Base-by-base conservation (phyloP, 2,797 vertebrate species). In the Decapterus maruadsi region DNA sequence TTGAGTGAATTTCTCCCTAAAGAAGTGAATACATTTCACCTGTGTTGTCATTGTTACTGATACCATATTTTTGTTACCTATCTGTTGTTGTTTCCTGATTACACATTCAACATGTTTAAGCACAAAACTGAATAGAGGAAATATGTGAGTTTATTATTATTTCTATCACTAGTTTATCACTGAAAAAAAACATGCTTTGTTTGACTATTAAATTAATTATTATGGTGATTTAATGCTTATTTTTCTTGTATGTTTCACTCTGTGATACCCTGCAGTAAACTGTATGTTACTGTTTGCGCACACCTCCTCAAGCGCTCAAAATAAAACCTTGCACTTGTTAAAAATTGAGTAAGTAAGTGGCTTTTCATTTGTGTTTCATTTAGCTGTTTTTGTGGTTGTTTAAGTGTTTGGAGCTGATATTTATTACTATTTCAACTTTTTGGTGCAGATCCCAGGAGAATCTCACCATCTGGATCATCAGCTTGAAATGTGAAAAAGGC, bases 321-420 rank as follows among this genome's bases (percentile, higher is more conserved):
- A 86, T 90, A 75, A 91, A 90, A 77, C 20, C 34, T 58, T 76
- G n/a, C 57, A 79, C 57, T 71, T 78, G 46, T 60, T 36, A 64
- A 7, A 71, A 57, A n/a, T 26, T 66, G 43, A 58, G 8, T 58
- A 48, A 53, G 46, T 53, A 0, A 13, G 3, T 68, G 63, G 12
- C 10, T 76, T 80, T 78, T 63, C 4, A 62, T 43, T 63, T 13
- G 16, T 2, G 46, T 54, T 63, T 12, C 54, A 59, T 36, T 17
- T 63, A 9, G 5, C 11, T 74, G 38, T 60, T 8, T 48, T 1
- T 60, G n/a, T 14, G 16, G 0, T 0, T 14, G 31, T 26, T 26
- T 26, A 26, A n/a, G n/a, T 22, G 8, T 71, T 61, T 60, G 38
- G 14, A 56, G 8, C 34, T 8, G 20, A 63, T 50, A 9, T 51